Evolutionary conservation across 1,140 invertebrate species (phyloP).

Genomic region (Eueides isabella): DNA sequence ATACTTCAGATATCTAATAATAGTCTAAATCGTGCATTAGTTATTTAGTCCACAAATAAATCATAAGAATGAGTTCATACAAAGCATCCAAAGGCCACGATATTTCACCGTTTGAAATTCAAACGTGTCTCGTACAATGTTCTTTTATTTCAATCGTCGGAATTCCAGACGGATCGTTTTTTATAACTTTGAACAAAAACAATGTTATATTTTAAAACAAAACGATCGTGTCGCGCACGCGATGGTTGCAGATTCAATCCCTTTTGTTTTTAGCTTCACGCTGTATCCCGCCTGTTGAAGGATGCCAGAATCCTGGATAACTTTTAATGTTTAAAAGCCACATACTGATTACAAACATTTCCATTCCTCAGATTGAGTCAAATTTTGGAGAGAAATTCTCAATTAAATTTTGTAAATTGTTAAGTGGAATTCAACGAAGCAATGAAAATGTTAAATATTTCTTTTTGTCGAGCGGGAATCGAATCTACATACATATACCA

Average conservation of each 20-base stretch:
- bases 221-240: background rate
- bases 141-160: slow-evolving; percentile 9
- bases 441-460: no score
- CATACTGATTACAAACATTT: no score
- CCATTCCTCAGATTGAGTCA: no score
- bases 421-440: no score
- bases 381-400: no score
- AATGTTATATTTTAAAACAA: background rate
- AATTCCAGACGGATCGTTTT: background rate
- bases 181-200: background rate
- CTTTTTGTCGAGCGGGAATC: no score
- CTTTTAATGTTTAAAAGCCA: no score
- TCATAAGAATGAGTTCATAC: slow-evolving; percentile 8
- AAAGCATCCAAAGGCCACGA: slow-evolving; percentile 4
- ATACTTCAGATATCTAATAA: slow-evolving; percentile 3
- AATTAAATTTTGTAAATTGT: no score
- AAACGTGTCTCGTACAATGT: background rate
- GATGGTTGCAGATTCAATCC: background rate
- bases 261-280: background rate
- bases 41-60: slow-evolving; percentile 12
- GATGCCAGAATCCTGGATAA: no score
- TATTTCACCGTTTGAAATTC: slow-evolving; percentile 6
- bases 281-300: no score
- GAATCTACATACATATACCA: no score
- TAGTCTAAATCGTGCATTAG: slow-evolving; percentile 10